These are phyloP conservation scores for Pyrocoelia pectoralis DNA, from an alignment of 2,888 invertebrate genomes.

Conservation along the genomic window DNA sequence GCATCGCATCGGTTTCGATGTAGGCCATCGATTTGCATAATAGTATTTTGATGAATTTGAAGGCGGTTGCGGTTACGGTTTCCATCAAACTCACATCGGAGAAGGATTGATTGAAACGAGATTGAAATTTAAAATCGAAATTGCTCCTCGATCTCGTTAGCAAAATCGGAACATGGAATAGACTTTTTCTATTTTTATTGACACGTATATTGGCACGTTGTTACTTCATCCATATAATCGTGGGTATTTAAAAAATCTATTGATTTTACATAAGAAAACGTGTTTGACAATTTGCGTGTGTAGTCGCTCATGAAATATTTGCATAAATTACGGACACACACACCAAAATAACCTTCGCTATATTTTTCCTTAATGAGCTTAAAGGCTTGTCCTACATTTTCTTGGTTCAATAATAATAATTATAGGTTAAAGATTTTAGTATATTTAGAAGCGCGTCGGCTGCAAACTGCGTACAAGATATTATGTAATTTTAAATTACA, in stretches of 20 bases:
- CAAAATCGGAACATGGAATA: background rate
- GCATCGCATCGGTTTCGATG: background rate
- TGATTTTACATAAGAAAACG: background rate
- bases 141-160: background rate
- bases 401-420: background rate
- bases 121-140: background rate
- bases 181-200: too few species aligned
- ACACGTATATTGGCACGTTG: too few species aligned
- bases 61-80: too few species aligned
- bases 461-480: too few species aligned
- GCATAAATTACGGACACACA: background rate
- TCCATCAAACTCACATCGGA: too few species aligned
- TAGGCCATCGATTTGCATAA: background rate
- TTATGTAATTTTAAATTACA: too few species aligned
- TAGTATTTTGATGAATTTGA: too few species aligned
- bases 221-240: too few species aligned
- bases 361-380: conserved; percentile 1
- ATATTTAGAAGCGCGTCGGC: background rate
- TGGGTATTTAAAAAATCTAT: too few species aligned
- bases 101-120: background rate
- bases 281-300: background rate
- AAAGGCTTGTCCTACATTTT: background rate
- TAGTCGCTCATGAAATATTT: background rate
- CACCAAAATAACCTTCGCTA: background rate
- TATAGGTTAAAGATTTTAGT: background rate